phyloP scores from a whole-genome alignment of 2,113 vertebrate genomes.

The Diadophis punctatus region DNA sequence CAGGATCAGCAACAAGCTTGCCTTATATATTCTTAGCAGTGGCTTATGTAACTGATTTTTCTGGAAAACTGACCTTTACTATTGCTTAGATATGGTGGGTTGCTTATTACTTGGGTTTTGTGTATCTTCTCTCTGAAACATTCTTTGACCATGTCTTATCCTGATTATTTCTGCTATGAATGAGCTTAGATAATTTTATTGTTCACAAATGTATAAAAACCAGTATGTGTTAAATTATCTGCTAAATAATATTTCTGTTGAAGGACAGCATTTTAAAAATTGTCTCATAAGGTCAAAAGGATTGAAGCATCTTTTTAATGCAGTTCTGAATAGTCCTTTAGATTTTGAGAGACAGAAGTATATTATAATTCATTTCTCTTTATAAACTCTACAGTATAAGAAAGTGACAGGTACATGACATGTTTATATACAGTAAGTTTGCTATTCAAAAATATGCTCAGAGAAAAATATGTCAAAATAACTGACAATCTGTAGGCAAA shows the following conservation, averaged over 20 bases:
- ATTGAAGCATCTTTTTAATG: not conserved
- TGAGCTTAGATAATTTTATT: not conserved
- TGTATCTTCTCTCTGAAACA: not conserved
- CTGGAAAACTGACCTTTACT: not conserved
- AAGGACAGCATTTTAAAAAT: not conserved
- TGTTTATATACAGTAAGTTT: not conserved
- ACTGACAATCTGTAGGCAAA: not conserved
- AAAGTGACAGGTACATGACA: not conserved
- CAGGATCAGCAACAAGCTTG: not conserved
- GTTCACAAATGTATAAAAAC: not conserved
- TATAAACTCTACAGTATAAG: constrained; percentile 9
- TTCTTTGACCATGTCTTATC: not conserved
- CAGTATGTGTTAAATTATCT: not conserved
- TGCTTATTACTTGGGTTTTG: not conserved
- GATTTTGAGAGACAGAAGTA: not conserved
- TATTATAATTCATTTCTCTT: not conserved
- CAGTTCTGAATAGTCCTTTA: not conserved
- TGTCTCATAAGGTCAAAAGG: no score
- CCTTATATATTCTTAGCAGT: not conserved
- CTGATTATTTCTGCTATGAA: not conserved
- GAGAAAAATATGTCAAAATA: not conserved
- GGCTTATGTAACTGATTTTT: not conserved
- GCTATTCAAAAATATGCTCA: not conserved
- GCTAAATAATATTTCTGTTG: fast-evolving
- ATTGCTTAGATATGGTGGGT: not conserved